These are phyloP conservation scores for Ichneumon xanthorius DNA, from an alignment of 2,888 invertebrate genomes.

Conservation along the genomic window DNA sequence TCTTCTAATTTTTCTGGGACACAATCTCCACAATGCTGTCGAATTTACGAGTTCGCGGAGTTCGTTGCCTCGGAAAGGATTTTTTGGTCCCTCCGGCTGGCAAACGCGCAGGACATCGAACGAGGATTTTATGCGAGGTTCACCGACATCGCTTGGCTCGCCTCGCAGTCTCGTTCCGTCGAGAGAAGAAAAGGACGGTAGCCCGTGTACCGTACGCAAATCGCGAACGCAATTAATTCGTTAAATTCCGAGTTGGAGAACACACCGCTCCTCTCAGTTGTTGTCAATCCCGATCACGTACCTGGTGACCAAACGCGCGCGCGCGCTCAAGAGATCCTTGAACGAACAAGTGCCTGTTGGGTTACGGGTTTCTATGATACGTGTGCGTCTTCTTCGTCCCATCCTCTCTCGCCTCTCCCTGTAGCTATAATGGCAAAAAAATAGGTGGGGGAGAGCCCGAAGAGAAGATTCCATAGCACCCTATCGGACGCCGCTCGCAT, in stretches of 20 bases:
- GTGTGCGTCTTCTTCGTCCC: neutral
- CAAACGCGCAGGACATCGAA: neutral
- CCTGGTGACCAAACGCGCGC: conserved; percentile 74
- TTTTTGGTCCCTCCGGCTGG: neutral
- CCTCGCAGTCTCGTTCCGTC: conserved; percentile 41
- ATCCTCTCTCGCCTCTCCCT: neutral
- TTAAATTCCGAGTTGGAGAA: conserved; percentile 72
- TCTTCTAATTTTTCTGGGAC: too few species aligned
- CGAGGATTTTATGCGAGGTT: conserved; percentile 43
- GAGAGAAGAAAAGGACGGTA: conserved; percentile 1
- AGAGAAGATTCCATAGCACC: conserved; percentile 66
- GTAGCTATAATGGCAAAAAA: conserved; percentile 15
- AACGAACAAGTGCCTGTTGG: conserved; percentile 42
- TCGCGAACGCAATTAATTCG: conserved; percentile 77
- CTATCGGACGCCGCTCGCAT: conserved; percentile 55
- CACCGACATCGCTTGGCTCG: conserved; percentile 61
- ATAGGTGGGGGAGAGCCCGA: conserved; percentile 62
- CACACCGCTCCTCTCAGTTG: conserved; percentile 21
- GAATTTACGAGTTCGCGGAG: neutral
- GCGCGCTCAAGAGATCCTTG: conserved; percentile 61
- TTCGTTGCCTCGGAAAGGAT: neutral
- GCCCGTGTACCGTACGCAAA: conserved; percentile 40
- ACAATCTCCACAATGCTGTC: too few species aligned
- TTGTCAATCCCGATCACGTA: conserved; percentile 77
- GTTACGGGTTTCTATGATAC: conserved; percentile 28